Evolutionary conservation across 2,797 vertebrate species (phyloP), one percentile per base, ranked within the genome.

Genomic region (Spheniscus humboldti): DNA sequence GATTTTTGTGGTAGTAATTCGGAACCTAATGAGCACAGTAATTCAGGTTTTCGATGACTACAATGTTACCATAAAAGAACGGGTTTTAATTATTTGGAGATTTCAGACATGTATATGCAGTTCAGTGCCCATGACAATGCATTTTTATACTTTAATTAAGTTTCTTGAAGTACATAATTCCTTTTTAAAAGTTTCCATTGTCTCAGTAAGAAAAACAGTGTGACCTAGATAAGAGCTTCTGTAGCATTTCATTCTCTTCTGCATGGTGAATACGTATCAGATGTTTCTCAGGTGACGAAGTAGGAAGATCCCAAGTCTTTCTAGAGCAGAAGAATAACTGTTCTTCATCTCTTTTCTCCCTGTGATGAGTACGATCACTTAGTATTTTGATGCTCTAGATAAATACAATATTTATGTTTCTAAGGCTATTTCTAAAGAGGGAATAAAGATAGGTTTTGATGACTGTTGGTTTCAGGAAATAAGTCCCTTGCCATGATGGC

Each of bases 101-200:
- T 85, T 96, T 96, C 85, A 94, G 86, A 77, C 13, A 28, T 93
- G 73, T 91, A 22, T 81, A 60, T 90, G 60, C 60, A 93, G 68
- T 92, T 96, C 88, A 75, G 50, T 95, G 97, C 88, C 96, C 91
- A 88, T 96, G 86, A 97, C 89, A 96, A 63, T 92, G 88, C 93
- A 87, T 88, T 95, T 97, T 97, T 96, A 35, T 87, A 52, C 22
- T 93, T 95, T 97, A 97, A 96, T 97, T 97, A 95, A 91, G 96
- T 90, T 75, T 94, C 79, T 86, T 90, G 48, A 87, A 94, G 57
- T 93, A 85, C 59, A 80, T 57, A 85, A 68, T 91, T 96, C 60
- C 85, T 94, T 97, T 97, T 88, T 28, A n/a, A 79, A 96, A 92
- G 78, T 96, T 96, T 86, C 43, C 22, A n/a, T 83, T 87, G 72